Conservation (phyloP, 2,888 invertebrate species). For the Drosophila cognata region DNA sequence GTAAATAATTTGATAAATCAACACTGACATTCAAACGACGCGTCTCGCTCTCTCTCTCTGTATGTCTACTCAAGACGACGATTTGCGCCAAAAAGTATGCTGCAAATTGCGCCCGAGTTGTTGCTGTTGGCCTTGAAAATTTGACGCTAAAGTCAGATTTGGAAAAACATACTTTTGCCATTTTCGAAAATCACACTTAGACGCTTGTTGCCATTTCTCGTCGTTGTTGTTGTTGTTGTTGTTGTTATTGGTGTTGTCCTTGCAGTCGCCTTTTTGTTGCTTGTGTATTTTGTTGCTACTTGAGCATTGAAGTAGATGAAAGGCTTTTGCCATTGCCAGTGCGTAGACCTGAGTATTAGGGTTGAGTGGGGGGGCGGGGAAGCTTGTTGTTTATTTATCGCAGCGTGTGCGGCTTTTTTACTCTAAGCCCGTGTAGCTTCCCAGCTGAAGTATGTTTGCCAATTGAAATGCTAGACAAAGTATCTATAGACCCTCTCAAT, state of each 20-base stretch:
- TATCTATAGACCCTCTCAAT: slow-evolving; percentile 57
- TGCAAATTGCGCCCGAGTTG: slow-evolving; percentile 64
- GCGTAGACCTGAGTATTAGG: slow-evolving; percentile 37
- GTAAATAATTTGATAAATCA: slow-evolving; percentile 82
- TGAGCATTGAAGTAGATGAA: slow-evolving; percentile 75
- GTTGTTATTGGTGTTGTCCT: slow-evolving; percentile 44
- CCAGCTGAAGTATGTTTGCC: slow-evolving; percentile 74
- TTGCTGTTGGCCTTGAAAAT: slow-evolving; percentile 68
- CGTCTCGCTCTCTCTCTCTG: slow-evolving; percentile 14
- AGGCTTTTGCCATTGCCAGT: slow-evolving; percentile 61
- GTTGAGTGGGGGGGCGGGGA: background rate
- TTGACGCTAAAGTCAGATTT: slow-evolving; percentile 71
- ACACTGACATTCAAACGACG: slow-evolving; percentile 67
- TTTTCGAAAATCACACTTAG: slow-evolving; percentile 81
- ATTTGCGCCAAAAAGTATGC: slow-evolving; percentile 58
- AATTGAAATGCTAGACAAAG: slow-evolving; percentile 82
- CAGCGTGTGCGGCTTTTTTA: slow-evolving; percentile 68
- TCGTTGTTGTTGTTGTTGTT: slow-evolving; percentile 31
- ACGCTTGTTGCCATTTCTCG: slow-evolving; percentile 19
- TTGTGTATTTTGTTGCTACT: slow-evolving; percentile 71
- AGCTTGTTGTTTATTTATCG: slow-evolving; percentile 72
- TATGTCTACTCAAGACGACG: slow-evolving; percentile 55
- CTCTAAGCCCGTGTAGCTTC: slow-evolving; percentile 58
- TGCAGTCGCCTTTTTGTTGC: slow-evolving; percentile 37
- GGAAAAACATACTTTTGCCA: slow-evolving; percentile 81